Evolutionary conservation across 2,797 vertebrate species (phyloP).

Genomic region (Arvicola amphibius): DNA sequence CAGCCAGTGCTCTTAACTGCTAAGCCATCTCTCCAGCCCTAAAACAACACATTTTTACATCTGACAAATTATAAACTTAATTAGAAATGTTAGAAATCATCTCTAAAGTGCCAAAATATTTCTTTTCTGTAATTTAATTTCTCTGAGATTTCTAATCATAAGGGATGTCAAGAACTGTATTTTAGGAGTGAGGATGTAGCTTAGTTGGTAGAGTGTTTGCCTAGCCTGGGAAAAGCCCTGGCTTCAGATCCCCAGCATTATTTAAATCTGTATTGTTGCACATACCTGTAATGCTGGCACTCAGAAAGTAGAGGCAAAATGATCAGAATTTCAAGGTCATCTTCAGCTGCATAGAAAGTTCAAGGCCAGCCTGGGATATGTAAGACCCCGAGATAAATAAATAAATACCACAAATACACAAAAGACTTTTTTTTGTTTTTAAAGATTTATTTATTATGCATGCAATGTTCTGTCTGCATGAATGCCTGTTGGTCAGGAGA

Average conservation of each 20-base stretch:
- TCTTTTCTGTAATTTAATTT: slow-evolving; percentile 47
- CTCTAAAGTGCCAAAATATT: slow-evolving; percentile 78
- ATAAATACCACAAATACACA: background rate
- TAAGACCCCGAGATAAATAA: no score
- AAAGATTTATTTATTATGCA: no score
- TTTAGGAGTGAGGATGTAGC: slow-evolving; percentile 32
- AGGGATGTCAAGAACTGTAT: slow-evolving; percentile 70
- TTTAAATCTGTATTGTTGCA: background rate
- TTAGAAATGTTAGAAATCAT: slow-evolving; percentile 71
- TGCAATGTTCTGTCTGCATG: no score
- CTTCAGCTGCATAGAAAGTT: background rate
- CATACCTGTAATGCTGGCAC: background rate
- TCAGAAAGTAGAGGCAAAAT: background rate
- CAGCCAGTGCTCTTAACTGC: background rate
- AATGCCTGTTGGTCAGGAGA: no score
- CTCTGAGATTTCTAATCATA: slow-evolving; percentile 55
- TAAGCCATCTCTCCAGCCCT: background rate
- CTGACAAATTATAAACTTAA: slow-evolving; percentile 86
- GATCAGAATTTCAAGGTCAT: background rate
- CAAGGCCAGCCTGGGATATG: background rate
- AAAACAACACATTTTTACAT: slow-evolving; percentile 79
- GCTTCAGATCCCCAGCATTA: background rate
- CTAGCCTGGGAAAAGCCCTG: background rate
- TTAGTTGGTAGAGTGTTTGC: background rate
- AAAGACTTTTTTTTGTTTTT: no score